phyloP scores from a whole-genome alignment of 2,113 vertebrate genomes.

The Lates calcarifer region DNA sequence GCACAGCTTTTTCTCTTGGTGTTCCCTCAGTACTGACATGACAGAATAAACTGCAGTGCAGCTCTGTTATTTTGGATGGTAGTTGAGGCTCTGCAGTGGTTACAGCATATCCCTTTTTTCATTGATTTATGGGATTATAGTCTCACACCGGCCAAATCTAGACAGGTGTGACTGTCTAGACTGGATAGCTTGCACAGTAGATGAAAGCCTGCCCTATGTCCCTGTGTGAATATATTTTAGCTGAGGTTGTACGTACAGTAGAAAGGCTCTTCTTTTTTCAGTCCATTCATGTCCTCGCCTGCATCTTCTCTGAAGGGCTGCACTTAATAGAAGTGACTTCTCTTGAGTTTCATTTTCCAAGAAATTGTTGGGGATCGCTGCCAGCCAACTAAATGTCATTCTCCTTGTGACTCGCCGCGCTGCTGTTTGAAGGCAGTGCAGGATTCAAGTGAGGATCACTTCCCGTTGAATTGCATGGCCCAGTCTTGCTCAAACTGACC shows the following conservation, averaged over 20 bases:
- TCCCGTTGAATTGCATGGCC: neutral
- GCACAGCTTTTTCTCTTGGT: conserved; percentile 40
- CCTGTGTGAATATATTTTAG: conserved; percentile 7
- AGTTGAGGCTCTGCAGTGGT: conserved; percentile 52
- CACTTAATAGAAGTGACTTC: conserved; percentile 16
- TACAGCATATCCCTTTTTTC: conserved; percentile 40
- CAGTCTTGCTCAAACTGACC: neutral
- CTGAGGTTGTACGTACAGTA: neutral
- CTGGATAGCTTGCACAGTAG: conserved; percentile 19
- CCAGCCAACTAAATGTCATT: conserved; percentile 54
- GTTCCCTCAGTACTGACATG: conserved; percentile 54
- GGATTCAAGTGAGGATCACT: neutral
- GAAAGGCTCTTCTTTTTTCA: neutral
- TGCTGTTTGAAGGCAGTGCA: conserved; percentile 13
- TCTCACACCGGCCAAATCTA: conserved; percentile 42
- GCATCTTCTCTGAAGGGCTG: conserved; percentile 19
- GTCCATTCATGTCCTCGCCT: conserved; percentile 20
- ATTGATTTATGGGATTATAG: conserved; percentile 69
- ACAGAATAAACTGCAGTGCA: conserved; percentile 66
- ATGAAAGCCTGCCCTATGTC: conserved; percentile 2
- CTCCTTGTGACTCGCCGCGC: conserved; percentile 29
- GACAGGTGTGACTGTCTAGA: conserved; percentile 64
- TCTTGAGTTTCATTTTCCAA: conserved; percentile 48
- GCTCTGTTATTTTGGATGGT: conserved; percentile 46
- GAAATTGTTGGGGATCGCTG: conserved; percentile 50